A percentile compares a stretch with the other conserved stretches of the same genome.
These are phyloP conservation scores for Bombyx mandarina DNA, from an alignment of 1,140 invertebrate genomes.

Conservation along the genomic window DNA sequence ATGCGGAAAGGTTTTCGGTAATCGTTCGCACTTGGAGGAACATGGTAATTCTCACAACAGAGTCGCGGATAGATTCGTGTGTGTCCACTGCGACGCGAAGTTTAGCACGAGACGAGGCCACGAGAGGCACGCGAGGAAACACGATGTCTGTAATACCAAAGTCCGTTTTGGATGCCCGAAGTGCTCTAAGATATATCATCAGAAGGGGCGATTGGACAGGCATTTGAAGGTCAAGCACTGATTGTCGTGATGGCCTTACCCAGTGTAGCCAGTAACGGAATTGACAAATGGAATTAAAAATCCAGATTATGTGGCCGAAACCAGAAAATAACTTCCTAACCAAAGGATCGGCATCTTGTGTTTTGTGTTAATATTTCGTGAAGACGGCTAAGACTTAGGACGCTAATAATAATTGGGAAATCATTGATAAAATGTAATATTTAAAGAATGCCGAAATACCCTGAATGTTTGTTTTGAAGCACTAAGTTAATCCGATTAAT, in stretches of 20 bases:
- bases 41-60: constrained; percentile 26
- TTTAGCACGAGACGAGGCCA: constrained; percentile 26
- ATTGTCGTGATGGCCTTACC: not conserved
- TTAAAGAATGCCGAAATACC: no score
- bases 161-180: constrained; percentile 1
- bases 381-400: no score
- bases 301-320: no score
- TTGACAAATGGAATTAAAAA: no score
- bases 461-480: no score
- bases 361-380: no score
- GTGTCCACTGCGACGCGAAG: constrained; percentile 18
- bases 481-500: no score
- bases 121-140: constrained; percentile 19
- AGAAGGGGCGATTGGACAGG: constrained; percentile 4
- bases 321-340: no score
- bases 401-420: no score
- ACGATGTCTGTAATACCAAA: not conserved
- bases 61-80: constrained; percentile 21
- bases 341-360: no score
- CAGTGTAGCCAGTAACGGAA: no score
- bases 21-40: constrained; percentile 17
- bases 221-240: constrained; percentile 2
- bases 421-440: no score
- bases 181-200: not conserved
- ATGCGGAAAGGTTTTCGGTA: constrained; percentile 26